Evolutionary conservation across 2,797 vertebrate genomes (phyloP), one percentile per base, ranked within the genome.

Genomic region (Myoxocephalus aenaeus): DNA sequence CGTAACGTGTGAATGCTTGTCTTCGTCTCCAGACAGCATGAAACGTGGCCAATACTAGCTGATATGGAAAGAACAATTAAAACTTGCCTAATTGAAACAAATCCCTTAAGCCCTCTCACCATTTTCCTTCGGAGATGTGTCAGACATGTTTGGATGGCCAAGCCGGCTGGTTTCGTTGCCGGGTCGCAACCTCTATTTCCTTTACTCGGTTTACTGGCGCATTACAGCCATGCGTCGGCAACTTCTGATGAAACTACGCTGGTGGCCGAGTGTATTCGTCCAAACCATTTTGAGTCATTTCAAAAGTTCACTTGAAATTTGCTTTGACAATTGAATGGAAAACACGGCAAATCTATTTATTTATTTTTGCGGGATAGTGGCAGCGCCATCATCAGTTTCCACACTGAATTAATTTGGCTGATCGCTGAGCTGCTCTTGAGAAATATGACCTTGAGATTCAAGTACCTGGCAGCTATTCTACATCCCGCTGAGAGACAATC

Each of bases 391-490:
- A 84, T 91, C 80, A 70, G 13, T 88, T 90, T 85, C 71, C 75
- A 70, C 70, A n/a, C 54, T 74, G 73, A 86, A 83, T 88, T 85
- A 44, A 82, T 90, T 82, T 82, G 40, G 59, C 36, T 42, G 78
- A 54, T 67, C 38, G 85, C 59, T 75, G 79, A 77, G 62, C 74
- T 83, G 77, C 79, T 89, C 80, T 82, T 81, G 66, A 77, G 82
- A 81, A 87, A 81, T 70, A 56, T 65, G 76, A 89, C 71, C 74
- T 73, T 84, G 81, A 77, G 76, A 85, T 88, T 86, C 58, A 69
- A 59, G 65, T 72, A 42, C 40, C 81, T 79, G 74, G 75, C 71
- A 81, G 68, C 50, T 54, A 34, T 77, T 83, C 48, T 53, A 6
- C 64, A 71, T 75, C 71, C 75, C 57, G 64, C 51, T 73, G 79